Evolutionary conservation across 2,113 vertebrate genomes (phyloP), one percentile per base, ranked within the genome.

Genomic region (Clarias gariepinus): DNA sequence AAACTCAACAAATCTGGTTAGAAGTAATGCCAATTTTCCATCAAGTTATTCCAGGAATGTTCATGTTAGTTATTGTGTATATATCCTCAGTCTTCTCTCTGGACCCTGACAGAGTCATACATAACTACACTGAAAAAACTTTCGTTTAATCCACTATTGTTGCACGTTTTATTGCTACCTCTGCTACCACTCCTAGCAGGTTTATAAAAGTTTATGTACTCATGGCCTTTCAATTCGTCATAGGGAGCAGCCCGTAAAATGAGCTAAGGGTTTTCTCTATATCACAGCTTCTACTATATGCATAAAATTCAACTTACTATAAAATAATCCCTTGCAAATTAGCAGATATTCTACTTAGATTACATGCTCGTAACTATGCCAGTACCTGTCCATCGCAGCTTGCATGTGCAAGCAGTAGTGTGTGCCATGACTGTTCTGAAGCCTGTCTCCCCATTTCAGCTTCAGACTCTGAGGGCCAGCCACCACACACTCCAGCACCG

Each of bases 391-490:
- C 87, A 93, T 91, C 63, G 28, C 91, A 89, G 95, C 94, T 92
- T 94, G 95, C 94, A 96, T 96, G 91, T 96, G 94, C 86, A 96
- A 90, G 88, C 94, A 95, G 91, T 95, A 96, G 4, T 92, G 95
- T 7, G 93, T 95, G 47, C 94, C 88, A 55, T 92, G 94, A 83
- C 94, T 87, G 55, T 91, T 92, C 91, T 93, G 92, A 90, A 93
- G 92, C 92, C 93, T 94, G 89, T 95, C 95, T 63, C 95, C 95
- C 96, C 95, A 96, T 85, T 96, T 96, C 1, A 96, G 92, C 92
- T 95, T 96, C 93, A 96, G 95, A 92, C 95, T 96, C 91, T 96
- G 95, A 90, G 95, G 94, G 89, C 94, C 94, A 87, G 91, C 94
- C 86, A 94, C 93, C 4, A 92, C 94, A 89, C 95, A 96, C 89